Conservation (phyloP, 2,888 invertebrate genomes). For the Deilephila elpenor region DNA sequence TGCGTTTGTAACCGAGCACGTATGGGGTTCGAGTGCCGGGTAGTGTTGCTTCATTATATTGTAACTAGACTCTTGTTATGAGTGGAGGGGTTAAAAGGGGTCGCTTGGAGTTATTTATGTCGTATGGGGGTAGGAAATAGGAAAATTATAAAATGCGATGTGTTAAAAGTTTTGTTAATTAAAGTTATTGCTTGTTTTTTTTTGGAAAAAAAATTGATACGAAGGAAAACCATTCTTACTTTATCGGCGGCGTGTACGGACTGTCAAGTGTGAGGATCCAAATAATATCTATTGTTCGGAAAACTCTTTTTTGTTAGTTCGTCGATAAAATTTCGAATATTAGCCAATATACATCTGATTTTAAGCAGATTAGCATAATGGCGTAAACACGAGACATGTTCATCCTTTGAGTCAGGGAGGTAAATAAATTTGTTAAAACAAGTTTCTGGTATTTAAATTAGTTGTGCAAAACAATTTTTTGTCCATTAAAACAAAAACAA, state of each 20-base stretch:
- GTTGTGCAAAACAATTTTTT: background rate
- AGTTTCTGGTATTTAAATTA: background rate
- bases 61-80: constrained; percentile 40
- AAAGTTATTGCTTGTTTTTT: background rate
- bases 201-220: too few species aligned
- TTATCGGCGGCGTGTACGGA: too few species aligned
- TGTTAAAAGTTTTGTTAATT: background rate
- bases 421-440: background rate
- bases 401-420: too few species aligned
- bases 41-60: constrained; percentile 49
- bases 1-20: background rate
- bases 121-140: background rate
- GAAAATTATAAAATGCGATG: background rate
- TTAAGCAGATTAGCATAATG: too few species aligned
- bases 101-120: constrained; percentile 18
- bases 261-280: too few species aligned
- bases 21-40: constrained; percentile 31
- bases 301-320: too few species aligned
- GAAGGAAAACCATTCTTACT: too few species aligned
- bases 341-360: too few species aligned
- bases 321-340: too few species aligned
- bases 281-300: too few species aligned
- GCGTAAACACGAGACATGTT: too few species aligned
- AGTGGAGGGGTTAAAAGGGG: constrained; percentile 25
- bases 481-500: background rate